Evolutionary conservation across 2,888 invertebrate genomes (phyloP).

Genomic region (Trissolcus brochymenae): DNA sequence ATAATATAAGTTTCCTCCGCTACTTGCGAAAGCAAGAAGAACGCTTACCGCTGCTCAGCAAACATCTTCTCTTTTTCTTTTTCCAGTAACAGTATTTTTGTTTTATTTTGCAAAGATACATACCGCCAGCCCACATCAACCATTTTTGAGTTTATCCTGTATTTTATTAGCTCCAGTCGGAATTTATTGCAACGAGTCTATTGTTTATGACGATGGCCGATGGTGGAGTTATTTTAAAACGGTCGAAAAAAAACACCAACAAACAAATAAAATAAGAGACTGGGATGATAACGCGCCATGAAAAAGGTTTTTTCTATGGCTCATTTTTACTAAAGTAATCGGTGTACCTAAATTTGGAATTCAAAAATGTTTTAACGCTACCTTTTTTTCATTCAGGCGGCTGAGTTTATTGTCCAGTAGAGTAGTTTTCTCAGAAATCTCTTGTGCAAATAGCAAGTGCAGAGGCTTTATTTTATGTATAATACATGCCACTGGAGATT

Average conservation of each 20-base stretch:
- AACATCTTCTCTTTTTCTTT: slow-evolving; percentile 31
- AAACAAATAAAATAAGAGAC: neutral
- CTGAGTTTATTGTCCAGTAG: too few relatives aligned
- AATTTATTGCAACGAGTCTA: slow-evolving; percentile 21
- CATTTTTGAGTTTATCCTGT: slow-evolving; percentile 32
- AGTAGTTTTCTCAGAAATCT: neutral
- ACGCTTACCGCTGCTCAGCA: slow-evolving; percentile 35
- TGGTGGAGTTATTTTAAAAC: neutral
- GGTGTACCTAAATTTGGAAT: too few relatives aligned
- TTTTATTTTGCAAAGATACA: slow-evolving; percentile 4
- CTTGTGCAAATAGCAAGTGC: neutral
- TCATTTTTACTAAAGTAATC: too few relatives aligned
- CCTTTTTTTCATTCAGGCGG: too few relatives aligned
- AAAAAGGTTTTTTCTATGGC: too few relatives aligned
- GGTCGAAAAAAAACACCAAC: neutral
- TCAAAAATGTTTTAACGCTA: too few relatives aligned
- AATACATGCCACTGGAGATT: slow-evolving; percentile 64
- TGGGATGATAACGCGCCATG: neutral
- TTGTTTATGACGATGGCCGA: slow-evolving; percentile 14
- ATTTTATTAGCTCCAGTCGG: slow-evolving; percentile 24
- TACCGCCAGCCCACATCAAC: slow-evolving; percentile 7
- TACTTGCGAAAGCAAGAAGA: slow-evolving; percentile 33
- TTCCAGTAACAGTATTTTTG: slow-evolving; percentile 23
- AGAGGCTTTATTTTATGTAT: slow-evolving; percentile 60
- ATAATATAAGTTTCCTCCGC: slow-evolving; percentile 50